phyloP scores from a whole-genome alignment of 2,888 invertebrate species.

The Maniola hyperantus region DNA sequence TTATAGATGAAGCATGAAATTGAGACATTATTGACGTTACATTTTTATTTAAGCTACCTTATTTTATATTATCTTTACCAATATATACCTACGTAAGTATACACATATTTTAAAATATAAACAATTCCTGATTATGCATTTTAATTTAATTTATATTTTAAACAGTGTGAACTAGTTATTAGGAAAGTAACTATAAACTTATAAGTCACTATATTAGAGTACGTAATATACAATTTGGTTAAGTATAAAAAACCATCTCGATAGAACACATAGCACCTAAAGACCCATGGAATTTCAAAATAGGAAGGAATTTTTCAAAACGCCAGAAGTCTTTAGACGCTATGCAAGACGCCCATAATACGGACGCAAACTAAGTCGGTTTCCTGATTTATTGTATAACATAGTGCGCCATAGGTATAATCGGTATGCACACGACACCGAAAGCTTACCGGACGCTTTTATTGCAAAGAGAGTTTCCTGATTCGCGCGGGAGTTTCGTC shows the following conservation, averaged over 20 bases:
- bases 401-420: background rate
- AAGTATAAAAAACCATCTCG: background rate
- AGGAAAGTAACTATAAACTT: constrained; percentile 15
- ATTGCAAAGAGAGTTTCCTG: too few species aligned
- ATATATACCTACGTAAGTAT: background rate
- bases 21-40: background rate
- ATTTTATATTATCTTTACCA: constrained; percentile 38
- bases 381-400: background rate
- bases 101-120: constrained; percentile 32
- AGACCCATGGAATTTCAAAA: background rate
- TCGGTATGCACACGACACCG: background rate
- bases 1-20: constrained; percentile 16
- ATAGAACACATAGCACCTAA: background rate
- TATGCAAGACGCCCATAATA: too few species aligned
- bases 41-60: constrained; percentile 22
- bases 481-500: too few species aligned
- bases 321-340: background rate
- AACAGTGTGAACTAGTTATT: constrained; percentile 31
- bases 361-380: background rate
- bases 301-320: background rate
- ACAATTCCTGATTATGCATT: constrained; percentile 47
- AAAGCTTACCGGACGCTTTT: background rate
- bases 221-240: constrained; percentile 10
- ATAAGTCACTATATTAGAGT: constrained; percentile 13
- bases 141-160: constrained; percentile 32